Evolutionary conservation across 2,888 invertebrate genomes (phyloP).

Genomic region (Rotaria socialis): DNA sequence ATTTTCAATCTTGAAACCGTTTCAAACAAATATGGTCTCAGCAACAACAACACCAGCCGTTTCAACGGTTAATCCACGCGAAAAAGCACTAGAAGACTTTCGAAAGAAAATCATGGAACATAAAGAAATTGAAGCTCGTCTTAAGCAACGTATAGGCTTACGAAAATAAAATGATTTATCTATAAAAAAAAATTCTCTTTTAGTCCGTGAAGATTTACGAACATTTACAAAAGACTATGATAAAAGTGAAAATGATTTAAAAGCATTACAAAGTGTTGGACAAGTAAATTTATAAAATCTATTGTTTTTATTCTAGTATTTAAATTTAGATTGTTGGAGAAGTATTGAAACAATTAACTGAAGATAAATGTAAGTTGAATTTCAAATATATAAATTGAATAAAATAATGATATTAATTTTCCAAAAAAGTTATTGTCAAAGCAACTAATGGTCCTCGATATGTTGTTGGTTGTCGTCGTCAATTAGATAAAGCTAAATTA

Average conservation of each 20-base stretch:
- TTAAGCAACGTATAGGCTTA: slow-evolving; percentile 78
- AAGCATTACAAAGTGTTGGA: slow-evolving; percentile 96
- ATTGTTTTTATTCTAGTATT: too few relatives aligned
- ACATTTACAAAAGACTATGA: slow-evolving; percentile 92
- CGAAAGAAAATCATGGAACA: slow-evolving; percentile 88
- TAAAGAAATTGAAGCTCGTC: slow-evolving; percentile 86
- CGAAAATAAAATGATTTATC: too few relatives aligned
- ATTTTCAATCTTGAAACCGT: not conserved
- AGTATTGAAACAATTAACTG: slow-evolving; percentile 92
- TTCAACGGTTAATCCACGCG: slow-evolving; percentile 49
- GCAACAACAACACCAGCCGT: slow-evolving; percentile 35
- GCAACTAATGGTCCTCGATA: slow-evolving; percentile 98
- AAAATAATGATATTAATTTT: too few relatives aligned
- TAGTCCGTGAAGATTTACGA: slow-evolving; percentile 90
- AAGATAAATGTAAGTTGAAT: slow-evolving; percentile 84
- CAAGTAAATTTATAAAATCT: slow-evolving; percentile 64
- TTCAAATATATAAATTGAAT: too few relatives aligned
- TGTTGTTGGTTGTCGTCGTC: slow-evolving; percentile 93
- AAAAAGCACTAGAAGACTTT: slow-evolving; percentile 82
- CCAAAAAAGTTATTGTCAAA: slow-evolving; percentile 81
- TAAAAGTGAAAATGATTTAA: slow-evolving; percentile 97
- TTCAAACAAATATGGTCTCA: not conserved
- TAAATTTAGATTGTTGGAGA: slow-evolving; percentile 82
- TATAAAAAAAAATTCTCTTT: slow-evolving; percentile 53
- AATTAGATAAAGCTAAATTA: slow-evolving; percentile 86